Conservation (phyloP, 30 jellyfish, hydroid and myxozoan species). For the Pseudorhiza aurosa region DNA sequence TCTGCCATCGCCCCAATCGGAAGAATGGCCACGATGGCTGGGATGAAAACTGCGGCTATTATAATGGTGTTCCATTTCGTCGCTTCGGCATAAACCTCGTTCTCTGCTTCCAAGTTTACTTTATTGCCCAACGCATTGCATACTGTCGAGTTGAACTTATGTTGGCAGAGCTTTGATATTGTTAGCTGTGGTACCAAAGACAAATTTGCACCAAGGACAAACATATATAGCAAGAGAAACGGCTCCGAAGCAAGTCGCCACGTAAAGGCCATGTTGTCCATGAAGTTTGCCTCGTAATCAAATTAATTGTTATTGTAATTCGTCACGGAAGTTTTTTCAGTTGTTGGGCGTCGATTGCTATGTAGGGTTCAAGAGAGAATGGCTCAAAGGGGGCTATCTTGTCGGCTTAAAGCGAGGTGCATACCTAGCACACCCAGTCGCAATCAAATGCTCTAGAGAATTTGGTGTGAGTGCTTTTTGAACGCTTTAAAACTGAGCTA, state of each 20-base stretch:
- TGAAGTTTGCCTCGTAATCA: too few species aligned
- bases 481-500: too few species aligned
- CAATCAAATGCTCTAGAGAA: too few species aligned
- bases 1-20: conserved; percentile 59
- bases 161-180: conserved; percentile 33
- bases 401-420: too few species aligned
- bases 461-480: too few species aligned
- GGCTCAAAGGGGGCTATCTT: too few species aligned
- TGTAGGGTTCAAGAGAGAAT: too few species aligned
- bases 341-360: too few species aligned
- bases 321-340: too few species aligned
- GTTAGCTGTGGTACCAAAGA: conserved; percentile 41
- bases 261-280: too few species aligned
- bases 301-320: too few species aligned
- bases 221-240: conserved; percentile 33
- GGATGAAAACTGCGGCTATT: conserved; percentile 14
- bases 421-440: too few species aligned
- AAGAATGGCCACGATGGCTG: conserved; percentile 39
- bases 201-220: conserved; percentile 36
- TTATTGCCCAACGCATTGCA: conserved; percentile 19
- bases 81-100: conserved; percentile 24
- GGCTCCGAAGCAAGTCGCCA: conserved; percentile 34
- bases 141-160: conserved; percentile 12
- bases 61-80: conserved; percentile 49
- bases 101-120: conserved; percentile 13